Conservation (phyloP, 2,113 vertebrate genomes). For the Amblyopsis rosae region DNA sequence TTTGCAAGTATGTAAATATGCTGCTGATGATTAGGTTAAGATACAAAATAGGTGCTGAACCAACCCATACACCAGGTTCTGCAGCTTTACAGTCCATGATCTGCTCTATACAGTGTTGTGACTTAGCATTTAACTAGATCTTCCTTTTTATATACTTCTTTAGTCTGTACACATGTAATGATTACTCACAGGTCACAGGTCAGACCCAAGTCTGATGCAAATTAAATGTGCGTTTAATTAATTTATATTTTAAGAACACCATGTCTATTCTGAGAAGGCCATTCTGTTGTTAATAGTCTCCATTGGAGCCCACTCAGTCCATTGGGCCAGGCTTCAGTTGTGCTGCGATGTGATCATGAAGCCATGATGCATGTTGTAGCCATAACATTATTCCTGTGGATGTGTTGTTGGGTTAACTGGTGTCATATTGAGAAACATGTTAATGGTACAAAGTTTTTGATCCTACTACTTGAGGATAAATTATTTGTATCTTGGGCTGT, state of each 20-base stretch:
- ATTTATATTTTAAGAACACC: too few relatives aligned
- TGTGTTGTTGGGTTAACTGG: neutral
- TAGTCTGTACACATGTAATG: neutral
- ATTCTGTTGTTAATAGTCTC: neutral
- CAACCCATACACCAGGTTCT: too few relatives aligned
- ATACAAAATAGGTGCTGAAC: neutral
- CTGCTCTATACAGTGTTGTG: neutral
- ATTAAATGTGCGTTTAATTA: neutral
- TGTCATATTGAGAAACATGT: neutral
- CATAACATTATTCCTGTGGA: too few relatives aligned
- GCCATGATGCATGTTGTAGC: neutral
- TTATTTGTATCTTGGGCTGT: neutral
- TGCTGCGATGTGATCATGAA: slow-evolving; percentile 7
- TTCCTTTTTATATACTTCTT: too few relatives aligned
- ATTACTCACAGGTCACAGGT: neutral
- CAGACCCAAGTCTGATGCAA: too few relatives aligned
- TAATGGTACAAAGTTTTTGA: neutral
- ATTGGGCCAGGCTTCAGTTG: neutral
- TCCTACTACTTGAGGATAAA: too few relatives aligned
- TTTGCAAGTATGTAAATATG: slow-evolving; percentile 8
- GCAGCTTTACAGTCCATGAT: neutral
- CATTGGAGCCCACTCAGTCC: neutral
- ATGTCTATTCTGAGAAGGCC: neutral
- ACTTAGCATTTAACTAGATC: too few relatives aligned
- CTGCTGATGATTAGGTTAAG: neutral